Conservation (phyloP, 2,113 vertebrate genomes). For the Gila orcuttii region DNA sequence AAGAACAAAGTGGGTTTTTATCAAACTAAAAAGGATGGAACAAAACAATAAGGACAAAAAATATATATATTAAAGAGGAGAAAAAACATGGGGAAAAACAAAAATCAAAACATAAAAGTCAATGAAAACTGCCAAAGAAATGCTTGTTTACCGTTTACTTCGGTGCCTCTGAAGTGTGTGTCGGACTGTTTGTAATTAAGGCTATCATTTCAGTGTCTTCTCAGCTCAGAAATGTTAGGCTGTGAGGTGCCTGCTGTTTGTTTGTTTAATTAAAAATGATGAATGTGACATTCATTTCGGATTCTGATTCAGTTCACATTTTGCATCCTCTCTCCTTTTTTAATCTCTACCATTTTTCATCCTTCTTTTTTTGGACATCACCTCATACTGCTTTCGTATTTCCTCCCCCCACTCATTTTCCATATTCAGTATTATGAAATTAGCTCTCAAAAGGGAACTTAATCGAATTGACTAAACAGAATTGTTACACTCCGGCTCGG, state of each 20-base stretch:
- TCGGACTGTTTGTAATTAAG: slow-evolving; percentile 15
- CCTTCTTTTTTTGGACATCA: background rate
- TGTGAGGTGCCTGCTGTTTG: slow-evolving; percentile 24
- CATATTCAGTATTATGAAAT: slow-evolving; percentile 47
- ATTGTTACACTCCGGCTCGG: slow-evolving; percentile 53
- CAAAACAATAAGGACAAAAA: background rate
- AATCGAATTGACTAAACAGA: slow-evolving; percentile 63
- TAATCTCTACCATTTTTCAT: slow-evolving; percentile 7
- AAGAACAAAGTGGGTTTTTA: background rate
- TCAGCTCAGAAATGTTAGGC: slow-evolving; percentile 33
- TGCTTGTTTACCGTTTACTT: background rate
- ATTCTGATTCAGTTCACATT: background rate
- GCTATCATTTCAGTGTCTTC: slow-evolving; percentile 20
- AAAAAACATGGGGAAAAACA: background rate
- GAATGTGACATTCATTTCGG: slow-evolving; percentile 22
- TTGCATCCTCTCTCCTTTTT: background rate
- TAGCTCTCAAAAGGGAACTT: slow-evolving; percentile 52
- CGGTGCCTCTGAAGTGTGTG: background rate
- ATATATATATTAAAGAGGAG: background rate
- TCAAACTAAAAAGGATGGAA: too few relatives aligned
- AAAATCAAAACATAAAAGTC: background rate
- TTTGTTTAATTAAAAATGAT: slow-evolving; percentile 45
- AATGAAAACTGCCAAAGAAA: background rate
- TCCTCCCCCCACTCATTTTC: slow-evolving; percentile 1
- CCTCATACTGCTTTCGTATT: background rate